Evolutionary conservation across 1,140 invertebrate genomes (phyloP).

Genomic region (Lepidurus couesii): DNA sequence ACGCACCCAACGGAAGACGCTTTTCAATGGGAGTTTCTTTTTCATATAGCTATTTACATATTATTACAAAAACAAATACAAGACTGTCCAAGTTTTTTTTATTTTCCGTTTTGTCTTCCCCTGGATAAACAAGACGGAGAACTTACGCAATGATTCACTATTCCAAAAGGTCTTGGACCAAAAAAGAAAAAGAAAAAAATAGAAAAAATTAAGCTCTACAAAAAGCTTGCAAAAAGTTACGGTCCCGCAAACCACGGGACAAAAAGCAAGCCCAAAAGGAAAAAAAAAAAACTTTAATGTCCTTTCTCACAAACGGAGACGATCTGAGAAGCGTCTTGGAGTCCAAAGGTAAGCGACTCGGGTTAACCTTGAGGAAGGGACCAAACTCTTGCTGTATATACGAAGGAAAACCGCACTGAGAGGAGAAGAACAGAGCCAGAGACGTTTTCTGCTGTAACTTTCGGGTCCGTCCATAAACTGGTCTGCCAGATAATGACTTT

Average conservation of each 20-base stretch:
- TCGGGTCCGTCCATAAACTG: not conserved
- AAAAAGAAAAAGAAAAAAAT: not conserved
- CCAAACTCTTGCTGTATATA: not conserved
- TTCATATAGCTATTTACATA: too few relatives aligned
- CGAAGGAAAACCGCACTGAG: not conserved
- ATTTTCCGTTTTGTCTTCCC: too few relatives aligned
- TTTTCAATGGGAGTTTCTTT: too few relatives aligned
- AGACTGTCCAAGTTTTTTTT: too few relatives aligned
- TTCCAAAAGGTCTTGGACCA: not conserved
- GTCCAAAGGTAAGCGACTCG: conserved; percentile 8
- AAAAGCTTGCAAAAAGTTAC: not conserved
- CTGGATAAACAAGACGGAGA: too few relatives aligned
- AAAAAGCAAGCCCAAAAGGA: not conserved
- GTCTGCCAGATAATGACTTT: conserved; percentile 19
- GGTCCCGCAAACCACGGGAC: not conserved
- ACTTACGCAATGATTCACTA: not conserved
- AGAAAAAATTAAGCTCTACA: not conserved
- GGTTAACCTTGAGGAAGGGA: not conserved
- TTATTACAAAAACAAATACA: too few relatives aligned
- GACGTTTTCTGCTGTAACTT: conserved; percentile 6
- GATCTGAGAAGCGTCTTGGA: not conserved
- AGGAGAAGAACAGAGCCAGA: not conserved
- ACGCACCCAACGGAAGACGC: not conserved
- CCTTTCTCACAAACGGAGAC: conserved; percentile 3
- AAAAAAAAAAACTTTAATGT: not conserved